phyloP scores from a whole-genome alignment of 2,888 invertebrate species.

The Lithophane socia region DNA sequence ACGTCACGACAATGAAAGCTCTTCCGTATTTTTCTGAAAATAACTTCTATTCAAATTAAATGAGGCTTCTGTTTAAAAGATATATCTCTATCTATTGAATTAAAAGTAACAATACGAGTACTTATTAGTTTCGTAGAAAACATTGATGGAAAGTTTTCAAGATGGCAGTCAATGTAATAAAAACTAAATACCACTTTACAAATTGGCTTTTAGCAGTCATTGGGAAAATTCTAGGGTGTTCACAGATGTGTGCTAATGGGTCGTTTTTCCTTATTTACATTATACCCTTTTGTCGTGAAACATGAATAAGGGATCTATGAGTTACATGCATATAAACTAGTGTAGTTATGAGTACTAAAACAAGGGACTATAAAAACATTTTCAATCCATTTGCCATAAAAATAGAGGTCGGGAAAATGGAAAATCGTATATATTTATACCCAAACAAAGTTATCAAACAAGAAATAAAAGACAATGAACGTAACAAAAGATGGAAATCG shows the following conservation, averaged over 20 bases:
- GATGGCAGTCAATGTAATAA: constrained; percentile 34
- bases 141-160: constrained; percentile 44
- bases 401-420: constrained; percentile 19
- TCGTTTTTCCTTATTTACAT: constrained; percentile 56
- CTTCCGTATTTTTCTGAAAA: constrained; percentile 58
- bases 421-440: constrained; percentile 39
- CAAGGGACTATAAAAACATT: constrained; percentile 42
- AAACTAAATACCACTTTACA: constrained; percentile 71
- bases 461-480: constrained; percentile 64
- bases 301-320: constrained; percentile 17
- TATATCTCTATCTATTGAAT: constrained; percentile 25
- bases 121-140: constrained; percentile 7
- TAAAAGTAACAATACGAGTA: constrained; percentile 6
- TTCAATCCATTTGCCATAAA: constrained; percentile 52
- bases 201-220: constrained; percentile 70
- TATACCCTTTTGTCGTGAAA: constrained; percentile 9
- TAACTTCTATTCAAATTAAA: constrained; percentile 49
- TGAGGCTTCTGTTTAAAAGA: constrained; percentile 34
- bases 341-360: constrained; percentile 54
- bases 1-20: constrained; percentile 59
- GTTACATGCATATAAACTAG: constrained; percentile 33
- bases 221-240: constrained; percentile 46
- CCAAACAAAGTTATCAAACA: constrained; percentile 52
- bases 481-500: constrained; percentile 65
- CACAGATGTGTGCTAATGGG: constrained; percentile 58